Conservation (phyloP, 1,140 invertebrate genomes). For the Papilio xuthus region DNA sequence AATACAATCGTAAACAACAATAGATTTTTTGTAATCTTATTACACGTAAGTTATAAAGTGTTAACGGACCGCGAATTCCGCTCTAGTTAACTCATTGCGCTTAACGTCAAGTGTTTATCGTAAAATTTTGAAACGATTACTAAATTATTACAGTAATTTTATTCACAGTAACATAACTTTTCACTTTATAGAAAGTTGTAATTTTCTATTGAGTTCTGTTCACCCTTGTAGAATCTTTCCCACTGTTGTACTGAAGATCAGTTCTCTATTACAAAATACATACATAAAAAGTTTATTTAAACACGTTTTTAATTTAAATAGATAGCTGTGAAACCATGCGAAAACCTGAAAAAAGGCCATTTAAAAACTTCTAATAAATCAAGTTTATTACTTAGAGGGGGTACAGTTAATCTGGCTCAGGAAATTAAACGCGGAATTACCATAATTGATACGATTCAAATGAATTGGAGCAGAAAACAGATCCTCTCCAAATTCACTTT, state of each 20-base stretch:
- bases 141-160: slow-evolving; percentile 2
- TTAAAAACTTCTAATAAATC: slow-evolving; percentile 69
- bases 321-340: slow-evolving; percentile 40
- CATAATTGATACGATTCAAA: slow-evolving; percentile 79
- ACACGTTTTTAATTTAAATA: neutral
- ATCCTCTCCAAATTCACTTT: slow-evolving; percentile 61
- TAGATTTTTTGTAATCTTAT: slow-evolving; percentile 38
- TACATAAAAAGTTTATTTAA: neutral
- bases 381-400: slow-evolving; percentile 71
- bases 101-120: slow-evolving; percentile 37
- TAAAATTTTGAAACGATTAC: slow-evolving; percentile 26
- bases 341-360: slow-evolving; percentile 51
- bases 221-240: neutral
- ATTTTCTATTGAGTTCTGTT: neutral
- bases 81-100: slow-evolving; percentile 42
- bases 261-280: neutral
- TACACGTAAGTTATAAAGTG: slow-evolving; percentile 41
- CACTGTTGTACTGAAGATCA: neutral
- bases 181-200: neutral
- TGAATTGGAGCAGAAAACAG: slow-evolving; percentile 75
- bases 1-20: slow-evolving; percentile 22
- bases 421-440: slow-evolving; percentile 79
- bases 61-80: slow-evolving; percentile 48
- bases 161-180: neutral
- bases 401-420: slow-evolving; percentile 72